phyloP scores from a whole-genome alignment of 2,888 invertebrate genomes.

The Atherix ibis region DNA sequence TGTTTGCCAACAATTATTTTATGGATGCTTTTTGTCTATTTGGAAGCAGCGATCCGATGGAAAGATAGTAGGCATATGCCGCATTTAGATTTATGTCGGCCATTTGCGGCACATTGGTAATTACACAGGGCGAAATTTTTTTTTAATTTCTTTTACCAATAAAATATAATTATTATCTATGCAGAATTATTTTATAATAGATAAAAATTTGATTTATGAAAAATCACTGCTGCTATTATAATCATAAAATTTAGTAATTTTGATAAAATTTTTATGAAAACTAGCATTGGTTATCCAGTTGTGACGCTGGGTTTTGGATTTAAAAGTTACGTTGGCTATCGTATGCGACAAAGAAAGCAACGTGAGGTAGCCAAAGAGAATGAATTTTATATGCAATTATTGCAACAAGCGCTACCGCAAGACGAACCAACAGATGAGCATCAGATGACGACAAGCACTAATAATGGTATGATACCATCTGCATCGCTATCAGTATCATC shows the following conservation, averaged over 20 bases:
- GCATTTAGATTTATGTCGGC: constrained; percentile 79
- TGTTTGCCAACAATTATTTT: constrained; percentile 87
- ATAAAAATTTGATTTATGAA: too few relatives aligned
- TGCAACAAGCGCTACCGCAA: constrained; percentile 79
- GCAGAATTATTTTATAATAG: too few relatives aligned
- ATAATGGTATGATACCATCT: background rate
- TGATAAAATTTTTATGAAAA: background rate
- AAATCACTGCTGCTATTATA: too few relatives aligned
- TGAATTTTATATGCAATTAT: constrained; percentile 83
- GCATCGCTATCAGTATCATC: constrained; percentile 11
- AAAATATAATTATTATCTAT: background rate
- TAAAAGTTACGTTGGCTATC: constrained; percentile 80
- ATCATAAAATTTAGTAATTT: background rate
- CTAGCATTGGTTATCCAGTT: constrained; percentile 80
- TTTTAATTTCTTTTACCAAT: background rate
- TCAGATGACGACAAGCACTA: constrained; percentile 10
- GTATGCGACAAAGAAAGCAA: constrained; percentile 81
- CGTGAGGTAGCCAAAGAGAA: constrained; percentile 88
- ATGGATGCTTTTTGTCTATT: constrained; percentile 87
- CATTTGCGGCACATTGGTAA: constrained; percentile 92
- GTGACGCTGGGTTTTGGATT: constrained; percentile 92
- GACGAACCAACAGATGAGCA: constrained; percentile 21
- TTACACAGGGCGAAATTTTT: background rate
- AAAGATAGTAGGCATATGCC: constrained; percentile 69
- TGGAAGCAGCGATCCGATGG: constrained; percentile 80